Evolutionary conservation across 2,888 invertebrate species (phyloP).

Genomic region (Catocala sponsa): DNA sequence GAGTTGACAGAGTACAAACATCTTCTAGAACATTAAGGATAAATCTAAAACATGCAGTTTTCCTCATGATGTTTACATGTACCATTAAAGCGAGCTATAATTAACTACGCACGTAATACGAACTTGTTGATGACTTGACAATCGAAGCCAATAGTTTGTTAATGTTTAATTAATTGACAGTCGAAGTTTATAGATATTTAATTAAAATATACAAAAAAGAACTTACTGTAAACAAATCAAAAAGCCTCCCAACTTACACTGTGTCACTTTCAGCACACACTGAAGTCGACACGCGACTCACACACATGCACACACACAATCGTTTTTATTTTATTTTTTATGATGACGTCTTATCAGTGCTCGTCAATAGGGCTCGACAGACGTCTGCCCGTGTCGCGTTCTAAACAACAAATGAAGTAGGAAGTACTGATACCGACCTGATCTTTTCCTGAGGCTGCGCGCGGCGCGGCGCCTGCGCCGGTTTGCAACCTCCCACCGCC

Average conservation of each 20-base stretch:
- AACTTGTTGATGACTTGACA: no score
- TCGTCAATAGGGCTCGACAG: constrained; percentile 38
- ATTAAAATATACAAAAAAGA: no score
- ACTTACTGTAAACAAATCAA: constrained; percentile 1
- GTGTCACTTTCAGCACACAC: constrained; percentile 44
- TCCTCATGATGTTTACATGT: no score
- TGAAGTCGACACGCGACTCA: constrained; percentile 47
- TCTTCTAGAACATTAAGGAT: no score
- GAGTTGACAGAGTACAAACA: no score
- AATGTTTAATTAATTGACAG: no score
- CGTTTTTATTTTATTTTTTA: constrained; percentile 26
- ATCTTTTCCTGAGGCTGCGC: constrained; percentile 81
- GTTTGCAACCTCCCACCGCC: constrained; percentile 79
- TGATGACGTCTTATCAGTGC: constrained; percentile 32
- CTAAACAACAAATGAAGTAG: constrained; percentile 74
- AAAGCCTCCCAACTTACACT: constrained; percentile 45
- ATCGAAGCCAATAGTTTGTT: no score
- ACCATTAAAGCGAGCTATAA: no score
- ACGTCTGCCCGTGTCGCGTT: constrained; percentile 65
- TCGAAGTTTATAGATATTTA: no score
- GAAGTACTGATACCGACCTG: constrained; percentile 73
- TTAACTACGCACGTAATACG: no score
- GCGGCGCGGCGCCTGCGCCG: constrained; percentile 73
- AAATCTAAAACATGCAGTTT: no score
- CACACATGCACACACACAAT: constrained; percentile 40